Percentiles rank a stretch among this genome's conserved stretches.
Evolutionary conservation across 2,797 vertebrate species (phyloP).

Genomic region (Eulemur rubriventer): DNA sequence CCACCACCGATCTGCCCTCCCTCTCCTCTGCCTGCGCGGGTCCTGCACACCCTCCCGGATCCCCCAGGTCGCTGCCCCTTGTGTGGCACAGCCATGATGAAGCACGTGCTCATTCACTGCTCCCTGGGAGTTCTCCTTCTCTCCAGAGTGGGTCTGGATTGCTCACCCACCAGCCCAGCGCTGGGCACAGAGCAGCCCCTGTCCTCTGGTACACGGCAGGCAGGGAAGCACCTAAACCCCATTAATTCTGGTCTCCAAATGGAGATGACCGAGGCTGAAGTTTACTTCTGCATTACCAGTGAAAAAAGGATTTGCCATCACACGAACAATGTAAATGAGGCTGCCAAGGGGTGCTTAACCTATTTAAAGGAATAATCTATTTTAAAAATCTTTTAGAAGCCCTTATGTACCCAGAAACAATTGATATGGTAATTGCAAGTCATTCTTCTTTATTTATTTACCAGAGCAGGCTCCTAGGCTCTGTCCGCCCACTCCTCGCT

Average conservation of each 20-base stretch:
- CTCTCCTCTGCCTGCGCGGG: neutral
- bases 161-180: neutral
- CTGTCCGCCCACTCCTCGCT: neutral
- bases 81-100: neutral
- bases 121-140: neutral
- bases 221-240: neutral
- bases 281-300: neutral
- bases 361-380: slow-evolving; percentile 65
- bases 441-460: slow-evolving; percentile 35
- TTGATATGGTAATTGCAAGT: slow-evolving; percentile 60
- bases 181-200: neutral
- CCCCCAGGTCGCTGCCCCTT: neutral
- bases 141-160: neutral
- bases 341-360: slow-evolving; percentile 41
- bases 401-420: slow-evolving; percentile 61
- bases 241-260: neutral
- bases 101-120: neutral
- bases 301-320: slow-evolving; percentile 42
- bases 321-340: slow-evolving; percentile 50
- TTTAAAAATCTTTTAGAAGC: slow-evolving; percentile 66
- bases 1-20: neutral
- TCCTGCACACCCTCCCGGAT: neutral
- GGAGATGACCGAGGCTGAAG: neutral
- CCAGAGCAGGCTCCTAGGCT: neutral
- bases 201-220: neutral